Percentiles rank a stretch among this genome's conserved stretches.
Conservation (phyloP, 1,140 invertebrate species). For the Linepithema humile region DNA sequence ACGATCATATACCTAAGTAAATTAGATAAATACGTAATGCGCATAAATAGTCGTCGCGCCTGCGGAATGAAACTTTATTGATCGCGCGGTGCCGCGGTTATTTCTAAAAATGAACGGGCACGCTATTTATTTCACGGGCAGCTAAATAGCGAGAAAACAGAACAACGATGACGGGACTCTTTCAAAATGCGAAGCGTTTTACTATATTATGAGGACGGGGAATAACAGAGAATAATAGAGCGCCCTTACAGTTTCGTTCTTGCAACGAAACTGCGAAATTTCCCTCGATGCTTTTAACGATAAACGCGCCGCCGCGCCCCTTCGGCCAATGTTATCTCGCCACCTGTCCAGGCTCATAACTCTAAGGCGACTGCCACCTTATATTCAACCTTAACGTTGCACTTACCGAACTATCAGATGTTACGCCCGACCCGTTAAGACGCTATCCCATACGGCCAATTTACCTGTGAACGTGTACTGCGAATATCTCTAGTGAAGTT, state of each 20-base stretch:
- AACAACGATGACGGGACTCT: not conserved
- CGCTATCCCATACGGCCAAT: constrained; percentile 57
- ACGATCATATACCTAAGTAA: not conserved
- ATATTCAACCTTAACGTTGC: constrained; percentile 73
- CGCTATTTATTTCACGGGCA: not conserved
- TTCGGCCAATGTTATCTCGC: constrained; percentile 72
- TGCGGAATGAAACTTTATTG: not conserved
- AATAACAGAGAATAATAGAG: not conserved
- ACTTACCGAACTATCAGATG: constrained; percentile 74
- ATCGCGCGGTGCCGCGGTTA: not conserved
- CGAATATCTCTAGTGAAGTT: constrained; percentile 22
- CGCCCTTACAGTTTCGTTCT: constrained; percentile 59
- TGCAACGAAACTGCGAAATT: constrained; percentile 70
- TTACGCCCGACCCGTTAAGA: constrained; percentile 67
- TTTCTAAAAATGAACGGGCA: constrained; percentile 10
- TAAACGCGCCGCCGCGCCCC: constrained; percentile 60
- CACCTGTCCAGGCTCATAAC: constrained; percentile 70
- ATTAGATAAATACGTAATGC: constrained; percentile 38
- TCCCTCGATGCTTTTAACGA: constrained; percentile 75
- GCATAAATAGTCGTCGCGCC: constrained; percentile 8
- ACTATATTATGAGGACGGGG: constrained; percentile 44
- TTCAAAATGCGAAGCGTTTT: not conserved
- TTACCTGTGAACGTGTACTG: constrained; percentile 37
- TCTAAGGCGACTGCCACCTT: constrained; percentile 60
- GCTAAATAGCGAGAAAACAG: constrained; percentile 41